These are phyloP conservation scores for Cosmorhoe ocellata DNA, from an alignment of 2,888 invertebrate species.

Conservation along the genomic window DNA sequence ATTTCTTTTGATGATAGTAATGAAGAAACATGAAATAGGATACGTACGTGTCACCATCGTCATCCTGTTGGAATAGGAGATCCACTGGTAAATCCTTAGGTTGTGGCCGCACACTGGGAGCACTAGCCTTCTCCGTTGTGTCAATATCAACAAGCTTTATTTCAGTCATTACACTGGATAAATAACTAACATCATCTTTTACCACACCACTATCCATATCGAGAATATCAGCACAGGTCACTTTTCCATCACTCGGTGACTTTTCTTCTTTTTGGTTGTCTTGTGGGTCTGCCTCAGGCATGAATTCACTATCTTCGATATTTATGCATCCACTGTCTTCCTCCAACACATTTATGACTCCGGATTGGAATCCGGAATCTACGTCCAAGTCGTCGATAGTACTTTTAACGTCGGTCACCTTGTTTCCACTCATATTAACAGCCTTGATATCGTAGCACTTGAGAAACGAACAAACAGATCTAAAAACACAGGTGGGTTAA, in stretches of 20 bases:
- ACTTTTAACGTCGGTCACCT: constrained; percentile 57
- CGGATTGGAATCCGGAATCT: constrained; percentile 71
- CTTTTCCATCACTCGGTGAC: constrained; percentile 43
- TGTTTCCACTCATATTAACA: constrained; percentile 70
- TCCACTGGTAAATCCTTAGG: constrained; percentile 83
- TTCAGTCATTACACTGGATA: constrained; percentile 84
- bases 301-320: constrained; percentile 26
- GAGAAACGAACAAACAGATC: constrained; percentile 14
- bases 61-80: constrained; percentile 88
- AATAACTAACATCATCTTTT: constrained; percentile 42
- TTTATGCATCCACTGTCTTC: constrained; percentile 26
- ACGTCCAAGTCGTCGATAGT: constrained; percentile 53
- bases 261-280: constrained; percentile 18
- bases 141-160: constrained; percentile 50
- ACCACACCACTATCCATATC: constrained; percentile 87
- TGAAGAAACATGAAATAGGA: neutral
- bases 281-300: neutral
- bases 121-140: constrained; percentile 8
- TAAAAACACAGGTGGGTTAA: constrained; percentile 15
- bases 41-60: constrained; percentile 94
- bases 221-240: constrained; percentile 67
- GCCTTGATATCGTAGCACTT: constrained; percentile 44
- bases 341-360: constrained; percentile 45
- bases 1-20: too few species aligned
- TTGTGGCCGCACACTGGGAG: constrained; percentile 38